A percentile compares a stretch with the other conserved stretches of the same genome.
Evolutionary conservation across 2,797 vertebrate species (phyloP).

Genomic region (Tarsius wallacei): DNA sequence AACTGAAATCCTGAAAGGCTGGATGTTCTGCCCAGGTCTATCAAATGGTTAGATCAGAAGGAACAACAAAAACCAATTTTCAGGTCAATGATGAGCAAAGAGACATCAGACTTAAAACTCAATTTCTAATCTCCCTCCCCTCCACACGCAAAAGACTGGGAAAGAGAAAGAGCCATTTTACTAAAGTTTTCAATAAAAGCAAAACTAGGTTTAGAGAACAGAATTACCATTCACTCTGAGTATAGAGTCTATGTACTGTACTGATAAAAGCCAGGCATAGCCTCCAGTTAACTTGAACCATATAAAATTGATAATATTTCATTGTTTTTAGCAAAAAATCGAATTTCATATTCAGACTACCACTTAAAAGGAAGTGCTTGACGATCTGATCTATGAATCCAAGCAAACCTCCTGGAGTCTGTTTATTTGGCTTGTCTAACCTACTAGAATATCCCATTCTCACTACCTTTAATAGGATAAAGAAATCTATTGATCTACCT

Average conservation of each 20-base stretch:
- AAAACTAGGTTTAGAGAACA: neutral
- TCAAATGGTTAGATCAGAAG: neutral
- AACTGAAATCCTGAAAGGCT: neutral
- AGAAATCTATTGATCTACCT: neutral
- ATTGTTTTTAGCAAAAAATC: conserved; percentile 54
- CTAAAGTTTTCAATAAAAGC: conserved; percentile 56
- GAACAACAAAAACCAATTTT: neutral
- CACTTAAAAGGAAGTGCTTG: conserved; percentile 22
- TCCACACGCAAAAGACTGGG: neutral
- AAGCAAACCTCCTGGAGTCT: neutral
- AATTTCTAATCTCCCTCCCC: neutral
- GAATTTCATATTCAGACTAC: neutral
- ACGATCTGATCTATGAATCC: neutral
- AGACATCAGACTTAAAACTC: neutral
- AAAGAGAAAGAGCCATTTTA: neutral
- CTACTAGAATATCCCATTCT: neutral
- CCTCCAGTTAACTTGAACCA: neutral
- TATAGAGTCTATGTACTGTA: neutral
- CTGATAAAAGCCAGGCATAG: neutral
- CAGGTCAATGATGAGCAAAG: neutral
- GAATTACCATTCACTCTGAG: neutral
- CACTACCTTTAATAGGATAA: neutral
- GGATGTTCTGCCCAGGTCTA: neutral
- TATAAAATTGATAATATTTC: neutral
- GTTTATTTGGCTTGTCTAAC: neutral